Conservation (phyloP, 1,140 invertebrate species). For the Amyelois transitella region DNA sequence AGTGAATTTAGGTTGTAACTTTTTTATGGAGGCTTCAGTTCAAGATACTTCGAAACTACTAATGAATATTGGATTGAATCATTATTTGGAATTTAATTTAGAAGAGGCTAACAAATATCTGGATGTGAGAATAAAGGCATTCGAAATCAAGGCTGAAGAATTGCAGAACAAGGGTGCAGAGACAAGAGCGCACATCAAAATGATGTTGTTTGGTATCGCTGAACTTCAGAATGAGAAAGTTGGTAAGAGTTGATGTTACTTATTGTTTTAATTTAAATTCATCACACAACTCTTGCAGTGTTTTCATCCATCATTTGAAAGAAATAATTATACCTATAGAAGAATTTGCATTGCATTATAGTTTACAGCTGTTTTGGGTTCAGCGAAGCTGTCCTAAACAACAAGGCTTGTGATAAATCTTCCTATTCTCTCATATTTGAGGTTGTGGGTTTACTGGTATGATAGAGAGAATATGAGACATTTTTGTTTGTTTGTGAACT, state of each 20-base stretch:
- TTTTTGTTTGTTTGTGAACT: no score
- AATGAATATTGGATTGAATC: constrained; percentile 84
- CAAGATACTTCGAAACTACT: constrained; percentile 80
- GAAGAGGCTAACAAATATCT: constrained; percentile 83
- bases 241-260: constrained; percentile 12
- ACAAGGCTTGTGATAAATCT: no score
- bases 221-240: constrained; percentile 65
- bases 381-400: no score
- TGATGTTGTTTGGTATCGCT: constrained; percentile 80
- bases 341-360: no score
- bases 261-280: neutral
- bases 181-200: constrained; percentile 87
- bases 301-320: no score
- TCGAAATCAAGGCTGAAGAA: constrained; percentile 78
- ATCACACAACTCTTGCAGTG: no score
- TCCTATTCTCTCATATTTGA: no score
- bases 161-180: constrained; percentile 79
- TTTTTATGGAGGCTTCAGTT: constrained; percentile 83
- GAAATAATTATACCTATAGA: no score
- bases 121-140: constrained; percentile 79
- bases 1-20: constrained; percentile 85
- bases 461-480: no score
- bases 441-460: no score
- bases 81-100: constrained; percentile 83
- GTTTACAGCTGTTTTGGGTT: no score